phyloP scores from a whole-genome alignment of 2,797 vertebrate genomes.

The Denticeps clupeoides region DNA sequence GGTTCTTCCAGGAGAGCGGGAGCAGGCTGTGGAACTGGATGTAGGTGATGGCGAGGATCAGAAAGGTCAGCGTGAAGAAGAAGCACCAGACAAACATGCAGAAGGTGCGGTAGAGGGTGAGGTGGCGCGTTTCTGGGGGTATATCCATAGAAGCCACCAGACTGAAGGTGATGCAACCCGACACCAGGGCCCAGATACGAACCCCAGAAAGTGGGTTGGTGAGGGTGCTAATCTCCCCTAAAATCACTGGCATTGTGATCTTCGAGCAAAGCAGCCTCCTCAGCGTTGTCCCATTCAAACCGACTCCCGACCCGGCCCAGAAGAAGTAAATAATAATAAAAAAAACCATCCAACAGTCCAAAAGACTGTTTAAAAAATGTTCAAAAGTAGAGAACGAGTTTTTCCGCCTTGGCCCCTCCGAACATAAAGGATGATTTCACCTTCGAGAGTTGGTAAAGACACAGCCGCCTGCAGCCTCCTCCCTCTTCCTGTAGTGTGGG shows the following conservation, averaged over 20 bases:
- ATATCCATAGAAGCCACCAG: slow-evolving; percentile 34
- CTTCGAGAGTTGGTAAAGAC: too few species aligned
- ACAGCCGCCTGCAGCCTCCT: too few species aligned
- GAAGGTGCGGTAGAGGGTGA: slow-evolving; percentile 32
- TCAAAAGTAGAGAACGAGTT: too few species aligned
- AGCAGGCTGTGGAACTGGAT: slow-evolving; percentile 64
- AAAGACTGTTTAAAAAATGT: too few species aligned
- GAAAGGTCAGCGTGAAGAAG: slow-evolving; percentile 54
- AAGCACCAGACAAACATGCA: slow-evolving; percentile 64
- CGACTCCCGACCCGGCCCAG: too few species aligned
- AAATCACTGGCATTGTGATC: slow-evolving; percentile 54
- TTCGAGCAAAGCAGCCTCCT: neutral
- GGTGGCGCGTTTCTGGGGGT: accelerated
- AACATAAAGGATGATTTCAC: too few species aligned
- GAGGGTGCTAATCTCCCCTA: slow-evolving; percentile 53
- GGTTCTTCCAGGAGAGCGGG: slow-evolving; percentile 65
- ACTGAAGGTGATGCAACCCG: slow-evolving; percentile 51
- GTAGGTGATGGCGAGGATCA: slow-evolving; percentile 52
- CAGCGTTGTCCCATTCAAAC: too few species aligned
- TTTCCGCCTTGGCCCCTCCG: too few species aligned
- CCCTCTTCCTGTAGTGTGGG: too few species aligned
- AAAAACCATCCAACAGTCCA: too few species aligned
- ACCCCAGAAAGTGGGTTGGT: slow-evolving; percentile 50
- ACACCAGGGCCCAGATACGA: slow-evolving; percentile 46
- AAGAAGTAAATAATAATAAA: too few species aligned